Evolutionary conservation across 2,888 invertebrate species (phyloP), one percentile per base, ranked within the genome.

Genomic region (Netelia melanura): DNA sequence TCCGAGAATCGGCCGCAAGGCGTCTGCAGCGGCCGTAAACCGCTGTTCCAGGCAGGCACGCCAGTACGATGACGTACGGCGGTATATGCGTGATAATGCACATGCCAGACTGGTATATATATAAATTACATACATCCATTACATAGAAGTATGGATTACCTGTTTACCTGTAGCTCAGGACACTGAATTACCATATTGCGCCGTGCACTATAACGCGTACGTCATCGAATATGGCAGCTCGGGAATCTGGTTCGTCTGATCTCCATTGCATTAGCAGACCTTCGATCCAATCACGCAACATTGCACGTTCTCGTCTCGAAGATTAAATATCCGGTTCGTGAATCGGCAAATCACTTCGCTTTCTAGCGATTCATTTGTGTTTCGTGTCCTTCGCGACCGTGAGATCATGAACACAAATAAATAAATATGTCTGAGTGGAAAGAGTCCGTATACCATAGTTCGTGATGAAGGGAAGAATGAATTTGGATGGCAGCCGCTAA

Each of bases 201-300:
- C 38, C 43, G 58, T 30, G 58, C 58, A 25, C 74, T 64, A 74
- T 78, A 64, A 81, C 52, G 67, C 78, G 48, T 77, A 52, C 85
- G 61, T 79, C 82, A 71, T 82, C 38, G 38, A 64, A 44, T 71
- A 76, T 82, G 82, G 81, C 79, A 76, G 54, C 64, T 79, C 61
- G 70, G 48, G 23, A 79, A 75, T 85, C 79, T 52, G 52, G 56
- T 58, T 70, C 68, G 21, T 8, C 25, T 48, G 67, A 54, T n/a
- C 54, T 25, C 38, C 10, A 71, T 52, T 64, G 64, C 81, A 64
- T n/a, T 14, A 64, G 10, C 56, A 38, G 48, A 54, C 74, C 54
- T 56, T 56, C 76, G 67, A 70, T 84, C 77, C 44, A 81, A 74
- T 78, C 81, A 64, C 77, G 76, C 80, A 65, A 80, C 79, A 58